A percentile compares a stretch with the other conserved stretches of the same genome.
phyloP scores from a whole-genome alignment of 2,888 invertebrate genomes.

The Coelogynopora nodosa region DNA sequence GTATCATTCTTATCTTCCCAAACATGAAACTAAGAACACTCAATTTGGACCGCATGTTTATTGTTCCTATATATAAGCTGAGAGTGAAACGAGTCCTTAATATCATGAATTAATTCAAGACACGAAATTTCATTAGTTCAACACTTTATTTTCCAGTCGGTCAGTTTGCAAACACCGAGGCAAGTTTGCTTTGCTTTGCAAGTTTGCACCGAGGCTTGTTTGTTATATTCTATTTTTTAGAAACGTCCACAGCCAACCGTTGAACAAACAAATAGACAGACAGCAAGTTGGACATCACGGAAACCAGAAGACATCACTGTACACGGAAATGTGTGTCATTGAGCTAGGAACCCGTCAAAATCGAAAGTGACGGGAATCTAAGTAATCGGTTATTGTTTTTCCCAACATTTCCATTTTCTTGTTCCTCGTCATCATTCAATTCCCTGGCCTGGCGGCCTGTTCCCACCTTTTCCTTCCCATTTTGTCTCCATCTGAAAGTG shows the following conservation, averaged over 20 bases:
- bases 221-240: too few relatives aligned
- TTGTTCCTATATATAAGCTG: too few relatives aligned
- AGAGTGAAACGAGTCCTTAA: too few relatives aligned
- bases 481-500: not conserved
- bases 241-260: too few relatives aligned
- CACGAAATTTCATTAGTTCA: too few relatives aligned
- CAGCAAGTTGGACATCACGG: not conserved
- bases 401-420: not conserved
- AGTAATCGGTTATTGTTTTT: not conserved
- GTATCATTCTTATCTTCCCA: not conserved
- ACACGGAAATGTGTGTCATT: not conserved
- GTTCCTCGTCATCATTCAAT: not conserved
- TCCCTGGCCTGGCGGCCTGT: too few relatives aligned
- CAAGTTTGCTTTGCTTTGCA: too few relatives aligned
- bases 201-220: too few relatives aligned
- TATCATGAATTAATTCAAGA: too few relatives aligned
- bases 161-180: too few relatives aligned
- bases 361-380: not conserved
- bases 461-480: not conserved
- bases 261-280: not conserved
- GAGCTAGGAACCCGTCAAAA: not conserved
- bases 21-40: not conserved
- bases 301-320: not conserved
- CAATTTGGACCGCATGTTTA: too few relatives aligned
- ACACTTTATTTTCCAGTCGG: too few relatives aligned